A percentile compares a stretch with the other conserved stretches of the same genome.
These are phyloP conservation scores for Orius insidiosus DNA, from an alignment of 1,140 invertebrate genomes.

Conservation along the genomic window DNA sequence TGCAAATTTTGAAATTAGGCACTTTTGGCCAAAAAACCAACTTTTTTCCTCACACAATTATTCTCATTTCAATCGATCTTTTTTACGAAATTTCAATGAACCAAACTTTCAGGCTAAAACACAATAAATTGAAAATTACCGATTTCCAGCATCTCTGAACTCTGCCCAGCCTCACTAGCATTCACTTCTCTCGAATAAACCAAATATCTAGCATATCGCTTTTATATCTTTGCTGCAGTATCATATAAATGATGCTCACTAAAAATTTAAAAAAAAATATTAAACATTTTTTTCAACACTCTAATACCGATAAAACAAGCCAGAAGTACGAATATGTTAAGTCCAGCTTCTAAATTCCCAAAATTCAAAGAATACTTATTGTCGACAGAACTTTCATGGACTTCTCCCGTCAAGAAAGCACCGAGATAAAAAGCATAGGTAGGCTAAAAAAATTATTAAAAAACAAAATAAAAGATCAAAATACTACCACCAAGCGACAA, in stretches of 20 bases:
- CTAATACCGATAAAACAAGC: constrained; percentile 53
- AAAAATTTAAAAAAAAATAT: constrained; percentile 17
- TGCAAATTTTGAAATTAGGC: too few relatives aligned
- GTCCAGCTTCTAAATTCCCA: constrained; percentile 49
- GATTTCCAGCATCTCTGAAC: neutral
- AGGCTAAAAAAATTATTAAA: constrained; percentile 27
- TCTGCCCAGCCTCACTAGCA: constrained; percentile 9
- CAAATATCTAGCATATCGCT: constrained; percentile 32
- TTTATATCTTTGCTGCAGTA: constrained; percentile 55
- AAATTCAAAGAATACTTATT: constrained; percentile 24
- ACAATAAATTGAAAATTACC: too few relatives aligned
- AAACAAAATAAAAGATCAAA: constrained; percentile 9
- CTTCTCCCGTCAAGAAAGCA: constrained; percentile 34
- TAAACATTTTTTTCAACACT: constrained; percentile 14
- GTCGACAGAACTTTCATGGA: constrained; percentile 38
- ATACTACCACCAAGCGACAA: constrained; percentile 62
- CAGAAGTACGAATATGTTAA: constrained; percentile 42
- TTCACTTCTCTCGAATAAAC: constrained; percentile 25
- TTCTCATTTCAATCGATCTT: too few relatives aligned
- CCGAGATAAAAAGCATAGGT: constrained; percentile 31
- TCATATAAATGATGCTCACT: constrained; percentile 54
- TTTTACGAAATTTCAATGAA: too few relatives aligned
- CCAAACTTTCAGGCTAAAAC: too few relatives aligned
- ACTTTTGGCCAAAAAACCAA: too few relatives aligned
- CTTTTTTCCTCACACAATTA: too few relatives aligned